phyloP scores from a whole-genome alignment of 2,888 invertebrate species.

The Endomychus coccineus region DNA sequence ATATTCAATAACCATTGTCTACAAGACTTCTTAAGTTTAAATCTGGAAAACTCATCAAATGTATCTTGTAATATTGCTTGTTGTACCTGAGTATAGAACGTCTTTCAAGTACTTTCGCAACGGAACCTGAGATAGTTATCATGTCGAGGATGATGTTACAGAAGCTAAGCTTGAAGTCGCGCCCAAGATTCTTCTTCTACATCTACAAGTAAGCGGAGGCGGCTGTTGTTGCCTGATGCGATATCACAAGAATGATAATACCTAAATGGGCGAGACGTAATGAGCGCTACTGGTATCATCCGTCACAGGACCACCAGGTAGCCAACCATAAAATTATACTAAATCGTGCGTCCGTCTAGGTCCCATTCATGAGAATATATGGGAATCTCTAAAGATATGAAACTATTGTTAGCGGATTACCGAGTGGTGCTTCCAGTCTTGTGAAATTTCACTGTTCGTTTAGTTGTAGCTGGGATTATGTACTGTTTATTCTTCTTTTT shows the following conservation, averaged over 20 bases:
- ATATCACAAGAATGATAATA: slow-evolving; percentile 41
- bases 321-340: slow-evolving; percentile 43
- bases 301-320: slow-evolving; percentile 43
- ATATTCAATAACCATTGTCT: no score
- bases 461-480: slow-evolving; percentile 10
- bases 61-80: no score
- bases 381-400: slow-evolving; percentile 41
- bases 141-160: no score
- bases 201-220: slow-evolving; percentile 23
- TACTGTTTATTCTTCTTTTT: no score
- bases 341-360: slow-evolving; percentile 41
- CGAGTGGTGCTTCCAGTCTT: slow-evolving; percentile 41
- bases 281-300: slow-evolving; percentile 41
- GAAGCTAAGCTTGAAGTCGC: slow-evolving; percentile 7
- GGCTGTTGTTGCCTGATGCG: no score
- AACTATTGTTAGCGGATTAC: slow-evolving; percentile 42
- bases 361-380: slow-evolving; percentile 41
- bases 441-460: slow-evolving; percentile 22
- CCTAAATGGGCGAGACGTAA: slow-evolving; percentile 39
- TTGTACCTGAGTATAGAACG: no score
- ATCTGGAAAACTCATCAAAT: no score
- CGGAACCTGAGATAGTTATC: no score
- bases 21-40: no score
- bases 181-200: slow-evolving; percentile 25
- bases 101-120: no score